A percentile compares a stretch with the other conserved stretches of the same genome.
Evolutionary conservation across 2,113 vertebrate genomes (phyloP).

Genomic region (Leiothrix lutea): DNA sequence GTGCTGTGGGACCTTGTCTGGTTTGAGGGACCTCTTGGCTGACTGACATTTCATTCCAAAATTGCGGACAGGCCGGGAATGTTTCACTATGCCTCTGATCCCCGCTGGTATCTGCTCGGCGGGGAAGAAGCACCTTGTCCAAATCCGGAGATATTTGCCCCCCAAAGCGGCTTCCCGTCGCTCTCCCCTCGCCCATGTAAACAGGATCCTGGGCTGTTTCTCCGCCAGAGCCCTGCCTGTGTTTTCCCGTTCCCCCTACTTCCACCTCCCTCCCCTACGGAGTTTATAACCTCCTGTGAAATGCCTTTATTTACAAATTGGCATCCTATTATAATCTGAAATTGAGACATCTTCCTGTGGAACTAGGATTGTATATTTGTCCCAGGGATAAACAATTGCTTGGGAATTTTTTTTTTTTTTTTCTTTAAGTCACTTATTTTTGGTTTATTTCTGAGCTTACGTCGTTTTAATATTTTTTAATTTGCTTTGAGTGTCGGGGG

Average conservation of each 20-base stretch:
- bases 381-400: conserved; percentile 54
- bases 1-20: not conserved
- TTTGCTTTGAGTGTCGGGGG: not conserved
- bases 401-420: conserved; percentile 3
- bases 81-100: conserved; percentile 52
- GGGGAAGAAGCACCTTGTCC: conserved; percentile 18
- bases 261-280: not conserved
- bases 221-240: not conserved
- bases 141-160: not conserved
- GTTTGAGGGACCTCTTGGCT: not conserved
- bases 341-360: conserved; percentile 52
- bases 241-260: not conserved
- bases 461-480: not conserved
- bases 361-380: conserved; percentile 50
- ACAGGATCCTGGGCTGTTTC: not conserved
- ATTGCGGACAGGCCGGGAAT: conserved; percentile 7
- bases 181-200: not conserved
- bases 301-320: conserved; percentile 60
- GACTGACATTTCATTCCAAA: conserved; percentile 27
- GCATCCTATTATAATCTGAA: conserved; percentile 61
- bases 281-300: conserved; percentile 53
- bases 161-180: not conserved
- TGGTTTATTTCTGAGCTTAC: not conserved
- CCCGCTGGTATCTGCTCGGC: conserved; percentile 11
- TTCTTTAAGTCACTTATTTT: not conserved